phyloP scores from a whole-genome alignment of 2,797 vertebrate genomes.

The Enteromius treurensis region DNA sequence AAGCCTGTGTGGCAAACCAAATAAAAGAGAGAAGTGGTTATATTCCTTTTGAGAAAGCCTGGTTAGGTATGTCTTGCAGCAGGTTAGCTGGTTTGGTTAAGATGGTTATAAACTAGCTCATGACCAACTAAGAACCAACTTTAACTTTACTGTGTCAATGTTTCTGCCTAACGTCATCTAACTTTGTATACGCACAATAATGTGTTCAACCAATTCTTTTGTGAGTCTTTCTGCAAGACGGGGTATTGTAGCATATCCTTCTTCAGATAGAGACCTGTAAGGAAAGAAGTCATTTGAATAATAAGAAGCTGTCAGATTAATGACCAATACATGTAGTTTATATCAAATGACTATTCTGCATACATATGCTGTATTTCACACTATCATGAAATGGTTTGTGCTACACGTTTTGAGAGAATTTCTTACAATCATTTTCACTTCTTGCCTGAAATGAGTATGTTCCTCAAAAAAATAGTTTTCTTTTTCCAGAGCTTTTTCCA shows the following conservation, averaged over 20 bases:
- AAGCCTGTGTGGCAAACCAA: too few relatives aligned
- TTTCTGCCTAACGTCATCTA: not conserved
- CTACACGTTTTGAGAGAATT: not conserved
- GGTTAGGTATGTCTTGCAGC: too few relatives aligned
- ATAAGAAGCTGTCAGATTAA: not conserved
- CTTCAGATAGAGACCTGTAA: slow-evolving; percentile 63
- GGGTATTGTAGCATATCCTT: slow-evolving; percentile 73
- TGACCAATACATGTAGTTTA: too few relatives aligned
- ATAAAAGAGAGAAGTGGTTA: too few relatives aligned
- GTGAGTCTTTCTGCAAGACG: slow-evolving; percentile 76
- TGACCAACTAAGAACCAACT: too few relatives aligned
- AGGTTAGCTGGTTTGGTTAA: too few relatives aligned
- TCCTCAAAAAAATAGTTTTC: slow-evolving; percentile 76
- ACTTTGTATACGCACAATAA: slow-evolving; percentile 69
- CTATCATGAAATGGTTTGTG: not conserved
- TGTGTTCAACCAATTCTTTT: slow-evolving; percentile 76
- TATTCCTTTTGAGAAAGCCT: too few relatives aligned
- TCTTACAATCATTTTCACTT: not conserved
- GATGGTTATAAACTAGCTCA: too few relatives aligned
- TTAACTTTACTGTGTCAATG: not conserved
- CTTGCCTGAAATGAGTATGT: slow-evolving; percentile 75
- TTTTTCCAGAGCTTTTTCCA: slow-evolving; percentile 68
- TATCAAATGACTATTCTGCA: not conserved
- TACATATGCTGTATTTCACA: not conserved
- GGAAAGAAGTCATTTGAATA: not conserved